Evolutionary conservation across 2,888 invertebrate genomes (phyloP), one percentile per base, ranked within the genome.

Genomic region (Hemaris fuciformis): DNA sequence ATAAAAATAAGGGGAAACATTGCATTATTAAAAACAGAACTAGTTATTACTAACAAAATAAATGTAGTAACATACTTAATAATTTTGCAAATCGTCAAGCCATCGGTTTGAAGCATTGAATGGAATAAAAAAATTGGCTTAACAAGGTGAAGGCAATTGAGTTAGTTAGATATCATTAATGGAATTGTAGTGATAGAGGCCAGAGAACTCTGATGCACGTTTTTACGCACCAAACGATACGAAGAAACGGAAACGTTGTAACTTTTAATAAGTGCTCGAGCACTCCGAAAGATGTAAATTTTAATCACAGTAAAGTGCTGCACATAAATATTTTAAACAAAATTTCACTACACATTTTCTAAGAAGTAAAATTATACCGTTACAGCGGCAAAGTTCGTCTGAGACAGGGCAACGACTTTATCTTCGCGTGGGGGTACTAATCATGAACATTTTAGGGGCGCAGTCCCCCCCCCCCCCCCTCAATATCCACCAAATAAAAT

Each of bases 341-440:
- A 63, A 61, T 64, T 61, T 56, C 27, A 46, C 56, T 53, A 59
- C 23, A 61, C 61, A 64, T 61, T 56, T 59, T 38, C 20, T 38
- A 34, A 61, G 45, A 59, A 23, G 61, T 59, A 22, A 64, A 64
- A 61, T 59, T 58, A 53, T 61, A 23, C 57, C 61, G 45, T 20
- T n/a, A 56, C n/a, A 59, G 53, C 38, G 27, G 20, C 20, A 59
- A 64, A 61, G 59, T 64, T 61, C 61, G 25, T 38, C 15, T 18
- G 57, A 57, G 62, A 34, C 42, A 31, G 22, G 22, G 42, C 56
- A 56, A 57, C 42, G 62, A 62, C 62, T 64, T 67, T 64, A 65
- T 64, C 61, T 59, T 41, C 53, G 62, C 57, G 62, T 43, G 60
- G 57, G 23, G 43, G 62, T 60, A 66, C 66, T 69, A 66, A 67